Percentiles rank a stretch among this genome's conserved stretches.
Conservation (phyloP, 2,113 vertebrate genomes). For the Gulo gulo region DNA sequence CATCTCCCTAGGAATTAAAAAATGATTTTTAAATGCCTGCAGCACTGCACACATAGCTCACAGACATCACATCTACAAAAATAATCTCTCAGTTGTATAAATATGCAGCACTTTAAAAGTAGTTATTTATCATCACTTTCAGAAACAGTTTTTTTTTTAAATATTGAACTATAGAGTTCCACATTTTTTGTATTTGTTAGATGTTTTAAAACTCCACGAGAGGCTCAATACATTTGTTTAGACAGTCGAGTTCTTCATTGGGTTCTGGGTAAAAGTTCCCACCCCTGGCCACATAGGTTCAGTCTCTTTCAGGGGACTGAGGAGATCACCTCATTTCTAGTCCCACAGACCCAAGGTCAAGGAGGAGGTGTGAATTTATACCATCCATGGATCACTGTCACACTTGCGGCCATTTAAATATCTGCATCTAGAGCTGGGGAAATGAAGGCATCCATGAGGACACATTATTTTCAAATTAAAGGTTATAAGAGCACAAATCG, state of each 20-base stretch:
- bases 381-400: neutral
- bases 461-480: conserved; percentile 24
- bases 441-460: conserved; percentile 43
- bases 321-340: neutral
- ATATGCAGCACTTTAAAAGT: conserved; percentile 78
- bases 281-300: conserved; percentile 32
- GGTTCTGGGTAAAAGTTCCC: conserved; percentile 52
- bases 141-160: conserved; percentile 63
- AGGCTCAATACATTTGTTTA: conserved; percentile 35
- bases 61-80: conserved; percentile 72
- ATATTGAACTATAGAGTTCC: conserved; percentile 65
- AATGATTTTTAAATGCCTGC: conserved; percentile 70
- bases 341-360: neutral
- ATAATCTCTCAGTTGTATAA: conserved; percentile 77
- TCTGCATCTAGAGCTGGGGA: neutral
- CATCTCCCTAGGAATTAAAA: conserved; percentile 75
- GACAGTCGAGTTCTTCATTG: conserved; percentile 1
- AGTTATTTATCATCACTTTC: conserved; percentile 80
- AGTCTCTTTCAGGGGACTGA: conserved; percentile 43
- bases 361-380: neutral
- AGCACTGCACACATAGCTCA: conserved; percentile 67
- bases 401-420: conserved; percentile 31
- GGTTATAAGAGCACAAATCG: neutral
- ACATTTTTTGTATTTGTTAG: conserved; percentile 36
- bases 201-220: conserved; percentile 37